These are phyloP conservation scores for Hydropsyche betteni DNA, from an alignment of 2,888 invertebrate genomes.

Conservation along the genomic window DNA sequence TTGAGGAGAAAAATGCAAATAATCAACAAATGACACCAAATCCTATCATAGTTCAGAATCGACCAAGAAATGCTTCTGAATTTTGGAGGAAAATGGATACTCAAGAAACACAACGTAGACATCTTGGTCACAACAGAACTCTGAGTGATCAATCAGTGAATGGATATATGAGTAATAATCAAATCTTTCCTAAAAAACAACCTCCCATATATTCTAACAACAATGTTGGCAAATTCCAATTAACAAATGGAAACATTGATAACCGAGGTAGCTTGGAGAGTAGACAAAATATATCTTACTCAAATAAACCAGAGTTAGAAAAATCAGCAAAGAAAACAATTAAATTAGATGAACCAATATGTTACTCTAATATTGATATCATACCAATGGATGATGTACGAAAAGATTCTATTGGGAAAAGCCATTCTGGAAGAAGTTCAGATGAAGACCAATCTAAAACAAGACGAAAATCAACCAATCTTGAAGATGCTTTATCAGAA, in stretches of 20 bases:
- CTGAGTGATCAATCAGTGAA: constrained; percentile 60
- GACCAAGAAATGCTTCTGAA: constrained; percentile 67
- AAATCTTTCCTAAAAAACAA: neutral
- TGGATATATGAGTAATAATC: constrained; percentile 51
- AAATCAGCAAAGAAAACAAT: constrained; percentile 43
- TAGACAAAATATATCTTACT: constrained; percentile 28
- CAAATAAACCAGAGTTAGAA: constrained; percentile 52
- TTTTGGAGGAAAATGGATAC: constrained; percentile 73
- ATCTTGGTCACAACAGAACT: constrained; percentile 55
- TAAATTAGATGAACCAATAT: constrained; percentile 49
- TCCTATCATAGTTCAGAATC: constrained; percentile 53
- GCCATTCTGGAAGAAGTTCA: constrained; percentile 58
- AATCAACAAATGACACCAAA: constrained; percentile 58
- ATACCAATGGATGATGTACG: constrained; percentile 52
- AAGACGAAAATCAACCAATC: constrained; percentile 76
- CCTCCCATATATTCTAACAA: neutral
- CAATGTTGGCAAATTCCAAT: neutral
- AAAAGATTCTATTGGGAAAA: constrained; percentile 39
- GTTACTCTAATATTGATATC: constrained; percentile 51
- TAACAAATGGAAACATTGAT: constrained; percentile 53
- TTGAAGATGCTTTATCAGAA: constrained; percentile 89
- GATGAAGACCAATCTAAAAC: constrained; percentile 64
- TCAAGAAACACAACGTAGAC: constrained; percentile 61
- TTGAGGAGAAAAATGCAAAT: constrained; percentile 63
- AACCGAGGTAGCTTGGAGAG: constrained; percentile 7